A percentile compares a stretch with the other conserved stretches of the same genome.
Conservation (phyloP, 2,888 invertebrate genomes). For the Pachydiplax longipennis region DNA sequence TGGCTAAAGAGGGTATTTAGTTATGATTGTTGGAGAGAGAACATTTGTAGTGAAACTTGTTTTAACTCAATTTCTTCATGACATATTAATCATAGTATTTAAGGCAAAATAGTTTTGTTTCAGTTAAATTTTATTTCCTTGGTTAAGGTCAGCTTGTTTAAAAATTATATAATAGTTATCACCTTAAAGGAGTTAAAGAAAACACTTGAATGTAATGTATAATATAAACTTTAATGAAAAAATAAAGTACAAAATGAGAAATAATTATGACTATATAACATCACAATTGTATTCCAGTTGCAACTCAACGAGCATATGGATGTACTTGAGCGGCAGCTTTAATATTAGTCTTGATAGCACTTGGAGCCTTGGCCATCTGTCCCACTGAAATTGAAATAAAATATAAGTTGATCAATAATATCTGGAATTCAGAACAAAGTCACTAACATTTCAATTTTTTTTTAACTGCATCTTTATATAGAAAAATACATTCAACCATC, state of each 20-base stretch:
- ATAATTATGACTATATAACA: not conserved
- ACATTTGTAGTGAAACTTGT: not conserved
- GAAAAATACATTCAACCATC: no score
- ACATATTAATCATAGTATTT: no score
- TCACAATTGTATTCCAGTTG: conserved; percentile 41
- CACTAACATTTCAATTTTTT: no score
- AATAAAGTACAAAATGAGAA: not conserved
- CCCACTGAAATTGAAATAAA: conserved; percentile 56
- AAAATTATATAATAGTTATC: not conserved
- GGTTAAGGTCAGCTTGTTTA: no score
- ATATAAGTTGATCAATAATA: not conserved
- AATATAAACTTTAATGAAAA: not conserved
- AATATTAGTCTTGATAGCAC: conserved; percentile 91
- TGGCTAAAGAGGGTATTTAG: not conserved
- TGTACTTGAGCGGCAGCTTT: conserved; percentile 90
- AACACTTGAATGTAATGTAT: not conserved
- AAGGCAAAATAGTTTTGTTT: no score
- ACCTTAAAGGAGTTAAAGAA: not conserved
- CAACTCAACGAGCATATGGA: conserved; percentile 75
- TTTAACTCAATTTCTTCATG: not conserved
- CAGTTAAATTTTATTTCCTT: no score
- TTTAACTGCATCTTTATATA: no score
- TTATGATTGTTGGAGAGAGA: not conserved
- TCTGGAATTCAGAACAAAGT: not conserved
- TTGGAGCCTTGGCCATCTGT: conserved; percentile 83